A percentile compares a stretch with the other conserved stretches of the same genome.
These are phyloP conservation scores for Drosophila birchii DNA, from an alignment of 2,888 invertebrate genomes.

Conservation along the genomic window DNA sequence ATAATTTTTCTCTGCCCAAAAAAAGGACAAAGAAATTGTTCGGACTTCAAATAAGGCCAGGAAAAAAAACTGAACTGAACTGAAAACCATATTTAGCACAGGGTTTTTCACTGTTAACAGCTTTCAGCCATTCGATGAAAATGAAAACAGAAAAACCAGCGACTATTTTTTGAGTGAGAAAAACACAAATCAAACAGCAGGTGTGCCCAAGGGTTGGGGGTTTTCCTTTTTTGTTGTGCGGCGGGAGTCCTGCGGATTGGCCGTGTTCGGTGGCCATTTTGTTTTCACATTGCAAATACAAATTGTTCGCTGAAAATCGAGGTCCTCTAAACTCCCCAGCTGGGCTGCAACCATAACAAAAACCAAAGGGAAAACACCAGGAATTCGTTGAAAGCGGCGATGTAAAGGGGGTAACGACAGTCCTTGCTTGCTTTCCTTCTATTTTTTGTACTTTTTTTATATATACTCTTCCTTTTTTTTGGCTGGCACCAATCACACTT, in stretches of 20 bases:
- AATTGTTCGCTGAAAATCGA: slow-evolving; percentile 58
- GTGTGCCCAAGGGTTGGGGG: slow-evolving; percentile 45
- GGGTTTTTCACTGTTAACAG: slow-evolving; percentile 46
- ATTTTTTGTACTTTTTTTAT: slow-evolving; percentile 21
- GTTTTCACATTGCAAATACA: slow-evolving; percentile 74
- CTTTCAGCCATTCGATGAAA: slow-evolving; percentile 37
- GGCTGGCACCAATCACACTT: slow-evolving; percentile 56
- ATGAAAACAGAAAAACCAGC: slow-evolving; percentile 37
- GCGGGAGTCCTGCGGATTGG: slow-evolving; percentile 26
- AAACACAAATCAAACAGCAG: slow-evolving; percentile 78
- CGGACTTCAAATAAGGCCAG: slow-evolving; percentile 26
- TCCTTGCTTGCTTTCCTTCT: slow-evolving; percentile 26
- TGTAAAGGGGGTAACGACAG: not conserved
- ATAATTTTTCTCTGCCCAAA: slow-evolving; percentile 4
- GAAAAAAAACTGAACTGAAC: not conserved
- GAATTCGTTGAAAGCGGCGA: slow-evolving; percentile 22
- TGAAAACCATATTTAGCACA: slow-evolving; percentile 38
- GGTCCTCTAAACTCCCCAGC: slow-evolving; percentile 34
- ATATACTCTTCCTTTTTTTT: slow-evolving; percentile 18
- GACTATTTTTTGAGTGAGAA: slow-evolving; percentile 38
- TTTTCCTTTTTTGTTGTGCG: not conserved
- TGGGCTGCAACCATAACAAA: slow-evolving; percentile 10
- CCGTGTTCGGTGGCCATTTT: slow-evolving; percentile 65
- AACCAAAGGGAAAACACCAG: slow-evolving; percentile 10
- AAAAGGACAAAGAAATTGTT: not conserved